Evolutionary conservation across 2,113 vertebrate species (phyloP), one percentile per base, ranked within the genome.

Genomic region (Enhydra lutris): DNA sequence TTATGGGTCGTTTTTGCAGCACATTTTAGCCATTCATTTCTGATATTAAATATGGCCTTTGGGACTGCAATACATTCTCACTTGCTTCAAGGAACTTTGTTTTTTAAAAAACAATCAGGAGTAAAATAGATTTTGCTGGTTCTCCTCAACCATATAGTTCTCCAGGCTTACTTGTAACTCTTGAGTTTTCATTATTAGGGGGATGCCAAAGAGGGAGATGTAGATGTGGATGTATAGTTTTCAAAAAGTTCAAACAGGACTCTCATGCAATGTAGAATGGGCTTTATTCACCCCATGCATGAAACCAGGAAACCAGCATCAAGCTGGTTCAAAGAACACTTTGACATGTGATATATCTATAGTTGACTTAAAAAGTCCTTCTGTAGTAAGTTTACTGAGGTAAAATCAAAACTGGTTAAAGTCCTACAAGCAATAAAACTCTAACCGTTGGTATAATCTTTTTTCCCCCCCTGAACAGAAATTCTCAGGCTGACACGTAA

Each of bases 381-480:
- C 65, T 83, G 6, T 82, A 57, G 26, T 65, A 78, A 63, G 21
- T 65, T 86, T 50, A 52, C 42, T 18, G 4, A 97, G 59, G 87
- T 95, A 73, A 95, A 96, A 82, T 87, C 2, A 67, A 96, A 81
- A 74, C 39, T 63, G 20, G 23, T 47, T 59, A 39, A 57, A 45
- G n/a, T 96, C 42, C 85, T 93, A 39, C 24, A 87, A n/a, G 29
- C 50, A 91, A 71, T 95, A 65, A 47, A 97, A 89, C 6, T 57
- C 29, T 86, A 52, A 39, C 8, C 34, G n/a, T 74, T 17, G n/a
- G 47, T 20, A 12, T 89, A 57, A 18, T 80, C 78, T 39, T 59
- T 42, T 52, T 36, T 76, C 42, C 78, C 79, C 34, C 42, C 42
- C 39, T 67, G 78, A 59, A 80, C 52, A 80, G 42, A 92, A 92